These are phyloP conservation scores for Sitta europaea DNA, from an alignment of 2,113 vertebrate genomes.

Conservation along the genomic window DNA sequence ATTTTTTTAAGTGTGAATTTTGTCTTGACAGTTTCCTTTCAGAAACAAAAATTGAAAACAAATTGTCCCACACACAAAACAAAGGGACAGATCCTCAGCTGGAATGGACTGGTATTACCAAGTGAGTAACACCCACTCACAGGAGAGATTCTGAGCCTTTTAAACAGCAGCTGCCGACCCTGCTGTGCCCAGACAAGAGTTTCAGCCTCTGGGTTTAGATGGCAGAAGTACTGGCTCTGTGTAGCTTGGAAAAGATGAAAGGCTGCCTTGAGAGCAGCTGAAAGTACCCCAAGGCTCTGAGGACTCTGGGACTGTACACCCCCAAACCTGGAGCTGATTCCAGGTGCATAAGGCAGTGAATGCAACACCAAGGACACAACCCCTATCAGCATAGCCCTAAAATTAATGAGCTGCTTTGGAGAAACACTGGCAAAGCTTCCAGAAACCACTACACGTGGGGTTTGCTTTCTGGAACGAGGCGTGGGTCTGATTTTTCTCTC, in stretches of 20 bases:
- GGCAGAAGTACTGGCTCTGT: neutral
- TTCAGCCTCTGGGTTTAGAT: neutral
- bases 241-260: neutral
- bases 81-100: conserved; percentile 42
- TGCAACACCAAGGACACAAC: neutral
- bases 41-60: conserved; percentile 60
- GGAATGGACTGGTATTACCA: conserved; percentile 36
- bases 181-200: neutral
- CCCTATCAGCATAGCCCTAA: neutral
- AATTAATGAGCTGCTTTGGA: neutral
- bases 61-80: conserved; percentile 45
- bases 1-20: conserved; percentile 53
- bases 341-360: neutral
- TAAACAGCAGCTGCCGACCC: neutral
- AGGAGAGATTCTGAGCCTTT: neutral
- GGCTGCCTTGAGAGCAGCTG: neutral
- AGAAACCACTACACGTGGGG: neutral
- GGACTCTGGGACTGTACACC: neutral
- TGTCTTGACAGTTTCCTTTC: conserved; percentile 62
- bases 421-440: neutral
- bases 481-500: neutral
- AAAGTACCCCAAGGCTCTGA: neutral
- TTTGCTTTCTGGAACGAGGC: neutral
- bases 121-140: conserved; percentile 29
- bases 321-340: neutral